Evolutionary conservation across 1,140 invertebrate species (phyloP).

Genomic region (Dinoponera quadriceps): DNA sequence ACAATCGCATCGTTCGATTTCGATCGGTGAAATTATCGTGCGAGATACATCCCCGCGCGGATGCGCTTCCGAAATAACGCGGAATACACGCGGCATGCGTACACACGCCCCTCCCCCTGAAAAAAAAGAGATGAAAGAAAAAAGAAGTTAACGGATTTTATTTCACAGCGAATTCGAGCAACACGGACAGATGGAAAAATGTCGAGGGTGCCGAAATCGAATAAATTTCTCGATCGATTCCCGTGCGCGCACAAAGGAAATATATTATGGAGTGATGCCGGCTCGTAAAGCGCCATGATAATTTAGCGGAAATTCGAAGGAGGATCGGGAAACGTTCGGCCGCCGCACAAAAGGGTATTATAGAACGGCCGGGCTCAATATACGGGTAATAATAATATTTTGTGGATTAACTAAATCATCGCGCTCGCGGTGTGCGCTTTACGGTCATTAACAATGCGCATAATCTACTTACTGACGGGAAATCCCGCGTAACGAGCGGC

Average conservation of each 20-base stretch:
- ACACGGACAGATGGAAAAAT: neutral
- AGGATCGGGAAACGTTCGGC: constrained; percentile 32
- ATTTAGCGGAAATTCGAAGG: constrained; percentile 59
- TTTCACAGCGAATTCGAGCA: neutral
- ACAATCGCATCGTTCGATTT: constrained; percentile 10
- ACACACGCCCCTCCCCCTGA: too few species aligned
- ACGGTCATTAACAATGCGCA: constrained; percentile 68
- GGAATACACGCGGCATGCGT: too few species aligned
- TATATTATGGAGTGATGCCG: constrained; percentile 23
- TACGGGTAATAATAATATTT: constrained; percentile 69
- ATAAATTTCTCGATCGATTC: constrained; percentile 11
- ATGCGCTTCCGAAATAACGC: neutral
- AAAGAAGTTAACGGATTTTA: neutral
- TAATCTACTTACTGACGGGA: constrained; percentile 69
- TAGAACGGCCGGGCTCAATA: constrained; percentile 51
- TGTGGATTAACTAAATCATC: constrained; percentile 69
- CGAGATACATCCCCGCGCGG: neutral
- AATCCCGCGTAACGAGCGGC: constrained; percentile 65
- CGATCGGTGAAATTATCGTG: neutral
- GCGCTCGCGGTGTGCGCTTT: constrained; percentile 58
- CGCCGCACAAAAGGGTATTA: constrained; percentile 48
- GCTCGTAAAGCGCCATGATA: constrained; percentile 24
- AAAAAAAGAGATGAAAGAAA: neutral
- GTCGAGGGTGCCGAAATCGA: neutral
- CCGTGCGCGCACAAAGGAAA: constrained; percentile 18